Base-by-base conservation (phyloP, 1,140 invertebrate genomes). In the Orchesella cincta region DNA sequence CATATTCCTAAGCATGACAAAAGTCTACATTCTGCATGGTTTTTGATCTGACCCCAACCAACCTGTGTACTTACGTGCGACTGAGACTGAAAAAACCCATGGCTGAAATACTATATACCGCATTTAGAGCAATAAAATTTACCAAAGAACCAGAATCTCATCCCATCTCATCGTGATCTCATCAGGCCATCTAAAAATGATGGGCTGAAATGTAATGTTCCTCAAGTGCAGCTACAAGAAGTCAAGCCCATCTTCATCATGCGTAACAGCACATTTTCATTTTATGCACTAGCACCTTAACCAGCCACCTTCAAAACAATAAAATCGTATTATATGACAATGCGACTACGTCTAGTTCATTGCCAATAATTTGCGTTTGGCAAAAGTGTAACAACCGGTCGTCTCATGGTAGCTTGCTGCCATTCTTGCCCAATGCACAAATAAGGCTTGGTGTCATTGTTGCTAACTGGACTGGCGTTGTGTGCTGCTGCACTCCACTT, bases 341-440 rank as follows among this genome's bases (percentile, higher is more conserved):
- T 67, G 62, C 33, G 62, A 67, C 62, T 67, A 67, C 62, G 29
- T 8, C 62, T 67, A 67, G 62, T 67, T 67, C 62, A 67, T 29
- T 67, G 62, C 62, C 33, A 67, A 67, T 67, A 67, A 67, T 33
- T 67, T 31, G 62, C 62, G n/a, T 67, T 67, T 67, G 62, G 62
- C 62, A 67, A 67, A 67, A 67, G 62, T 67, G 62, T 67, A 67
- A 67, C 62, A 67, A 67, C 62, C 62, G 62, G 62, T 67, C 62
- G 62, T 23, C 39, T 67, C 14, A 57, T 57, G 62, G 31, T 12
- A 67, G 62, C 62, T 5, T 33, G 62, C 26, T 67, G 62, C 62
- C 62, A 67, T 33, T n/a, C 23, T 31, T 23, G 62, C 31, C 8
- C 39, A 8, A 67, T 67, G 62, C 31, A 67, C 62, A 67, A 67